Conservation (phyloP, 2,113 vertebrate species). For the Alligator sinensis region DNA sequence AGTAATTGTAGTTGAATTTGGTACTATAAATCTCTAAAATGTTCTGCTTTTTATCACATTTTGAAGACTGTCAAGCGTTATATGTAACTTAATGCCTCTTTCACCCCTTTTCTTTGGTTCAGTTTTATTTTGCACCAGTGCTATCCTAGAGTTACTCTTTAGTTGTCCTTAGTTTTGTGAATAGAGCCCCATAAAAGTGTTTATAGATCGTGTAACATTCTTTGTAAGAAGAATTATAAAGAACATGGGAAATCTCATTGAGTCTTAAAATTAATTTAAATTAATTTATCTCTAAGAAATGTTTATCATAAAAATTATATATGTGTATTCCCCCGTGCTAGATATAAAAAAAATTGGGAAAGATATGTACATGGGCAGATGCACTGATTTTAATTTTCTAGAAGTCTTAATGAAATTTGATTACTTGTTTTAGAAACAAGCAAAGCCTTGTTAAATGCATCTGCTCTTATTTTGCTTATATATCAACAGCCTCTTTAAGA, state of each 20-base stretch:
- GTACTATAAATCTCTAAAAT: slow-evolving; percentile 3
- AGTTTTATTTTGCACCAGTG: slow-evolving; percentile 71
- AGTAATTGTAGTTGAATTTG: slow-evolving; percentile 15
- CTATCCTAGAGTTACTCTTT: slow-evolving; percentile 74
- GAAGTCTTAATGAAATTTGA: slow-evolving; percentile 82
- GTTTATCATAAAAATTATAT: slow-evolving; percentile 86
- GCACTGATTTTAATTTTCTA: slow-evolving; percentile 81
- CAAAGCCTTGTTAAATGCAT: slow-evolving; percentile 74
- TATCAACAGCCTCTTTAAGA: slow-evolving; percentile 76
- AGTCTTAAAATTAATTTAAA: slow-evolving; percentile 88
- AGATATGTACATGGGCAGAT: slow-evolving; percentile 76
- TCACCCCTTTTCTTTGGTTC: slow-evolving; percentile 40
- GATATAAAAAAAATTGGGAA: slow-evolving; percentile 79
- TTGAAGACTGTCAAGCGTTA: slow-evolving; percentile 67
- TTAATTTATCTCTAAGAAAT: slow-evolving; percentile 90
- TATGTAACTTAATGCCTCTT: slow-evolving; percentile 1
- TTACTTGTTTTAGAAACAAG: slow-evolving; percentile 76
- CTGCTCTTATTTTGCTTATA: slow-evolving; percentile 61
- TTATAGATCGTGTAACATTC: slow-evolving; percentile 82
- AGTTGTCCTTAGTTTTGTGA: slow-evolving; percentile 78
- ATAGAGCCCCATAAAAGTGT: slow-evolving; percentile 78
- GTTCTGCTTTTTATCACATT: slow-evolving; percentile 55
- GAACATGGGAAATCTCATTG: slow-evolving; percentile 80
- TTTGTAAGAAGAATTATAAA: slow-evolving; percentile 82
- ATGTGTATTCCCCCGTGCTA: slow-evolving; percentile 81